These are phyloP conservation scores for Notothenia rossii DNA, from an alignment of 2,113 vertebrate genomes.

Conservation along the genomic window DNA sequence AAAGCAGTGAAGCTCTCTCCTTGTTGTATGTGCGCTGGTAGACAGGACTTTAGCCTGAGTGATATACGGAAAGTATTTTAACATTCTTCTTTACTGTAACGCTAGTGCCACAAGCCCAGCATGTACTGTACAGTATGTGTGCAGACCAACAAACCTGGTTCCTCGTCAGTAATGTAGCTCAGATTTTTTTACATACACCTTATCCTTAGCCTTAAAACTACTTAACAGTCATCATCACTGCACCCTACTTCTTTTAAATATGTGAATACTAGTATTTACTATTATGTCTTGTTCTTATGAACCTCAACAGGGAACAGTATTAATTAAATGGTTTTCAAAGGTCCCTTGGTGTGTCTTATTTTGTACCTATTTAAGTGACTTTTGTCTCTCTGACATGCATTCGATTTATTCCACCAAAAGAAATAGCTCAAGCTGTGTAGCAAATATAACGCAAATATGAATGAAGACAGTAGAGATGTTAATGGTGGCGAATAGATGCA, in stretches of 20 bases:
- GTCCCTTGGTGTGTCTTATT: conserved; percentile 37
- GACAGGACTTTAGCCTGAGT: conserved; percentile 7
- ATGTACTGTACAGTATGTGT: conserved; percentile 1
- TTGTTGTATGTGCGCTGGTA: not conserved
- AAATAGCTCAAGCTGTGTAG: conserved; percentile 40
- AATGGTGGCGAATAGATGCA: not conserved
- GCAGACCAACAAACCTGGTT: conserved; percentile 38
- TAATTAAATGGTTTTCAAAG: conserved; percentile 56
- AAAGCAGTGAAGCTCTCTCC: conserved; percentile 9
- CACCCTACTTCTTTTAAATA: conserved; percentile 65
- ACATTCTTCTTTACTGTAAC: conserved; percentile 33
- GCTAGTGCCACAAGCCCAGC: conserved; percentile 30
- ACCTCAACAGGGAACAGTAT: conserved; percentile 68
- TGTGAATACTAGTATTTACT: conserved; percentile 74
- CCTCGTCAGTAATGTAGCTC: conserved; percentile 71
- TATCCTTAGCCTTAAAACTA: conserved; percentile 75
- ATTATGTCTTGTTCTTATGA: conserved; percentile 65
- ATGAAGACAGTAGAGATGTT: not conserved
- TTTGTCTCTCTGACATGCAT: conserved; percentile 58
- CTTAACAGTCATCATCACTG: conserved; percentile 62
- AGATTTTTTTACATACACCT: conserved; percentile 44
- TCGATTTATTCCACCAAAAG: conserved; percentile 30
- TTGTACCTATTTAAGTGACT: conserved; percentile 57
- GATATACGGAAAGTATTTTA: conserved; percentile 26
- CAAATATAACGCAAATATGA: not conserved